Conservation (phyloP, 2,797 vertebrate species). For the Smutsia gigantea region DNA sequence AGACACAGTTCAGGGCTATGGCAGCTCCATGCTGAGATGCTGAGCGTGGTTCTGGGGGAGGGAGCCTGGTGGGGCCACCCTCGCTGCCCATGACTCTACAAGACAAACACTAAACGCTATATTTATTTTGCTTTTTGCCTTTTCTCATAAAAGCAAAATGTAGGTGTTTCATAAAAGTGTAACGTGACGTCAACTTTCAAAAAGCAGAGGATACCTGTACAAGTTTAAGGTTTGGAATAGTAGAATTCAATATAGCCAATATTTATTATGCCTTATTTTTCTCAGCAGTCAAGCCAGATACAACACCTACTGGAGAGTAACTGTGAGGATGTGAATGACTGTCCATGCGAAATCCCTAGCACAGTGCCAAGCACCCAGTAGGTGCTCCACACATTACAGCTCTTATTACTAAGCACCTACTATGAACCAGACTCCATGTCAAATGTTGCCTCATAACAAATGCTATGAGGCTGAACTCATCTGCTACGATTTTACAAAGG, state of each 20-base stretch:
- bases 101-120: neutral
- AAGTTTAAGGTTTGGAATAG: neutral
- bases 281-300: neutral
- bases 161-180: neutral
- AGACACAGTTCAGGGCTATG: neutral
- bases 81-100: neutral
- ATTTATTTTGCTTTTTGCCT: neutral
- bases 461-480: neutral
- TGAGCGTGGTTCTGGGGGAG: neutral
- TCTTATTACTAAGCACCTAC: neutral
- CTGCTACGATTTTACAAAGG: neutral
- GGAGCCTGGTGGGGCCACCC: neutral
- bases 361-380: neutral
- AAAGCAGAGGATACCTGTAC: neutral
- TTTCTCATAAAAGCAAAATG: neutral
- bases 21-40: neutral
- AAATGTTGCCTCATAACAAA: neutral
- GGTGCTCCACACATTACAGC: neutral
- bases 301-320: neutral
- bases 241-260: neutral
- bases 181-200: neutral
- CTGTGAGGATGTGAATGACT: neutral
- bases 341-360: neutral
- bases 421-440: neutral
- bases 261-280: constrained; percentile 2